These are phyloP conservation scores for Panagrolaimus sp. DNA, from an alignment of 1,140 invertebrate genomes.

Conservation along the genomic window DNA sequence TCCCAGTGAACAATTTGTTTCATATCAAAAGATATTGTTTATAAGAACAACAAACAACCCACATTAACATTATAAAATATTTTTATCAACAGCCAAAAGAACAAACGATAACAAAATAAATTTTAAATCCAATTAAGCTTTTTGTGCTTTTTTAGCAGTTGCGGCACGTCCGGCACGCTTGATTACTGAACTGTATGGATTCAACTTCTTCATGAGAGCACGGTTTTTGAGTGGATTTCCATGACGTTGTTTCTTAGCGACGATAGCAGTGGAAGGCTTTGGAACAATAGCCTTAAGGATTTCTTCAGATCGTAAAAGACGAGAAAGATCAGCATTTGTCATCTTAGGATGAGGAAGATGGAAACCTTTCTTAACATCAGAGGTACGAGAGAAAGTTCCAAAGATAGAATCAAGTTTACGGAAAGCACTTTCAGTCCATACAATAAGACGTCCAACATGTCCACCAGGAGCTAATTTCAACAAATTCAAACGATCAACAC, in stretches of 20 bases:
- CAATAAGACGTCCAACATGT: constrained; percentile 91
- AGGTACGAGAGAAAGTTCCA: constrained; percentile 84
- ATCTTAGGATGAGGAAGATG: constrained; percentile 74
- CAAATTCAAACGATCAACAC: constrained; percentile 85
- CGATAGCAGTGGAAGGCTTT: constrained; percentile 19
- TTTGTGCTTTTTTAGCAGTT: background rate
- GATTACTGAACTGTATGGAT: constrained; percentile 82
- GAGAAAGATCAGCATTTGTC: constrained; percentile 86
- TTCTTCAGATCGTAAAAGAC: constrained; percentile 87
- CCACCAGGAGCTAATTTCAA: constrained; percentile 90
- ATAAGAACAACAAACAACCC: too few relatives aligned
- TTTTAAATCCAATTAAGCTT: background rate
- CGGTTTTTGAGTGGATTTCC: constrained; percentile 87
- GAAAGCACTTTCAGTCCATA: constrained; percentile 90
- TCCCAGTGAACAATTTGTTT: too few relatives aligned
- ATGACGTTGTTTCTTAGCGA: constrained; percentile 67
- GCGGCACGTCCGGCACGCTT: constrained; percentile 64
- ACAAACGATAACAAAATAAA: constrained; percentile 16
- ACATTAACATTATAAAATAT: too few relatives aligned
- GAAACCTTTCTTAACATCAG: constrained; percentile 76
- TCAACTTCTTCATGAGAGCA: constrained; percentile 78
- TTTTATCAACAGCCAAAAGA: constrained; percentile 15
- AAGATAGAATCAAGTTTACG: constrained; percentile 80
- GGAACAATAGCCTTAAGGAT: constrained; percentile 79
- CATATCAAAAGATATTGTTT: too few relatives aligned